Evolutionary conservation across 1,140 invertebrate species (phyloP), one percentile per base, ranked within the genome.

Genomic region (Tyrophagus putrescentiae): DNA sequence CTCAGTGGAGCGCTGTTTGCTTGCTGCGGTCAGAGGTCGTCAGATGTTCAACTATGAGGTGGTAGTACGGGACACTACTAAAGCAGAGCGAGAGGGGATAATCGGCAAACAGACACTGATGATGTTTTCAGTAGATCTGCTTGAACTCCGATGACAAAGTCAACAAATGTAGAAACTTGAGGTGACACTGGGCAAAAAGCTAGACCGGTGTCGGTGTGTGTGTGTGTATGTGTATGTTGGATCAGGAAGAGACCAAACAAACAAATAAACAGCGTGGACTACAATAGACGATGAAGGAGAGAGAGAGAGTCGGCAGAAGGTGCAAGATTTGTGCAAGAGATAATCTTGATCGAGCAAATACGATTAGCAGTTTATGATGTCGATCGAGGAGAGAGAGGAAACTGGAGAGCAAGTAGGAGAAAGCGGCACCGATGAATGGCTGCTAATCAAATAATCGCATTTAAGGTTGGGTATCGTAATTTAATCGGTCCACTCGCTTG

Each of bases 371-470:
- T 52, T 52, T 52, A 48, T 48, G 23, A 52, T 11, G 13, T 23
- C 18, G 41, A 21, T n/a, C 25, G 25, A 21, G 25, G 18, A 42
- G 3, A 42, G n/a, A n/a, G n/a, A n/a, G n/a, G n/a, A n/a, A n/a
- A n/a, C n/a, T n/a, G n/a, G n/a, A n/a, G n/a, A n/a, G n/a, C 25
- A 42, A 3, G 25, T 3, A 42, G 6, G 6, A 42, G 45, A 50
- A 11, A 16, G 25, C 11, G 45, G 16, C 13, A 18, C 27, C 27
- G 52, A 54, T 28, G 16, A 31, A 31, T 54, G 52, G 25, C 48
- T 52, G 52, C 52, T 54, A 54, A 54, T 54, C 52, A 54, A 54
- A 54, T 54, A 54, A 54, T 54, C 52, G 52, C 25, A 54, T 54
- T 54, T 54, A 54, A 48, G 45, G 45, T 48, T 48, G 45, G 52